Percentiles rank a stretch among this genome's conserved stretches.
These are phyloP conservation scores for Drosophila oshimai DNA, from an alignment of 1,140 invertebrate species.

Conservation along the genomic window DNA sequence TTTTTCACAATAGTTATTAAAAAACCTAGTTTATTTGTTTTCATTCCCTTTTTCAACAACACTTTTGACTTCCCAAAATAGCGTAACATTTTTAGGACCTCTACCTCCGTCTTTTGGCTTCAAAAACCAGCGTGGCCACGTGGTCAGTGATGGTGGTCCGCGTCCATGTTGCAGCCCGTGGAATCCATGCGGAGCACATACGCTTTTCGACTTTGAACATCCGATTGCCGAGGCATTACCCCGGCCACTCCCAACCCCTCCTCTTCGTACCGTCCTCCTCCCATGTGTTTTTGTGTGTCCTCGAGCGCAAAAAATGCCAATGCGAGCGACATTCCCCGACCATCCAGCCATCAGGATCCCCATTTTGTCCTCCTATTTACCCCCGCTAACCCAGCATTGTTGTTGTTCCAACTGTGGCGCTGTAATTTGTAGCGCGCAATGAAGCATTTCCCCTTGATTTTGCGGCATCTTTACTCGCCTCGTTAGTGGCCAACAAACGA, in stretches of 20 bases:
- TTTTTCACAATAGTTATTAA: too few species aligned
- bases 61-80: not conserved
- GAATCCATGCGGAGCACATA: slow-evolving; percentile 73
- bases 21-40: too few species aligned
- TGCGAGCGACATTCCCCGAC: slow-evolving; percentile 37
- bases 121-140: slow-evolving; percentile 16
- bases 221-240: slow-evolving; percentile 72
- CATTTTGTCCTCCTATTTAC: not conserved
- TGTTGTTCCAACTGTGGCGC: slow-evolving; percentile 77
- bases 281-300: slow-evolving; percentile 65
- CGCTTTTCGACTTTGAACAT: slow-evolving; percentile 79
- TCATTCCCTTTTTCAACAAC: not conserved
- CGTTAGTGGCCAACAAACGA: slow-evolving; percentile 81
- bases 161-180: slow-evolving; percentile 11
- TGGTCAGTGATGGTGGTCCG: slow-evolving; percentile 12
- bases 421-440: slow-evolving; percentile 80
- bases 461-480: slow-evolving; percentile 80
- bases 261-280: not conserved
- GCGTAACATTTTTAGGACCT: not conserved
- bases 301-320: slow-evolving; percentile 78
- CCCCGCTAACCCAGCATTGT: slow-evolving; percentile 44
- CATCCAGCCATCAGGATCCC: not conserved
- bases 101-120: not conserved
- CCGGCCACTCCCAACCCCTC: not conserved
- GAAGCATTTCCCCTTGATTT: slow-evolving; percentile 81